A percentile compares a stretch with the other conserved stretches of the same genome.
phyloP scores from a whole-genome alignment of 2,113 vertebrate species.

The Actinemys pallida region DNA sequence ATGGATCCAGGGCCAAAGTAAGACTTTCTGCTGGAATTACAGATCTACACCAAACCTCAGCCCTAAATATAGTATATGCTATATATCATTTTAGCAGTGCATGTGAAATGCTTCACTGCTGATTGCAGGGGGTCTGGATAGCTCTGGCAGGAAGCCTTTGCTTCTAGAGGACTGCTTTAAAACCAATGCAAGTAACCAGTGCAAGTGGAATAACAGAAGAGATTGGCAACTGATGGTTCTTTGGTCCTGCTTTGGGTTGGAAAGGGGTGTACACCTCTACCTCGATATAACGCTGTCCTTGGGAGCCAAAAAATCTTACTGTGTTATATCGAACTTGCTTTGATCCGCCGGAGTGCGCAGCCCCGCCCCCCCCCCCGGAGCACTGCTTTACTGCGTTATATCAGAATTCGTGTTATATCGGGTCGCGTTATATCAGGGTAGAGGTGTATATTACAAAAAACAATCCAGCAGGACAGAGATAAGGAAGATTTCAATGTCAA shows the following conservation, averaged over 20 bases:
- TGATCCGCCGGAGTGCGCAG: no score
- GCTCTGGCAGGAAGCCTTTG: background rate
- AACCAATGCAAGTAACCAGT: background rate
- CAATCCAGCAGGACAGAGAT: background rate
- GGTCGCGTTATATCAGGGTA: no score
- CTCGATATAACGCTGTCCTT: no score
- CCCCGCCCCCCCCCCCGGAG: no score
- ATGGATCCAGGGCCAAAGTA: background rate
- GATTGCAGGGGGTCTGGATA: background rate
- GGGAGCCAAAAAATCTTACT: no score
- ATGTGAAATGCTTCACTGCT: background rate
- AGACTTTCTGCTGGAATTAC: background rate
- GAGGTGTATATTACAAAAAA: background rate
- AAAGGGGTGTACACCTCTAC: background rate
- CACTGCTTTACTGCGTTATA: no score
- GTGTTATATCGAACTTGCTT: no score
- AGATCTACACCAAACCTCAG: background rate
- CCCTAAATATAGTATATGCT: background rate
- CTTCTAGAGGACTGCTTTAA: background rate
- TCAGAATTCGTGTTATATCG: no score
- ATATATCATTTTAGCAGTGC: background rate
- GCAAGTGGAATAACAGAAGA: background rate
- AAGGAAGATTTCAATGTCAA: background rate
- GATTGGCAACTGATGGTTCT: accelerated
- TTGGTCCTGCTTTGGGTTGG: background rate